Evolutionary conservation across 2,888 invertebrate species (phyloP), one percentile per base, ranked within the genome.

Genomic region (Ornithoptera priamus): DNA sequence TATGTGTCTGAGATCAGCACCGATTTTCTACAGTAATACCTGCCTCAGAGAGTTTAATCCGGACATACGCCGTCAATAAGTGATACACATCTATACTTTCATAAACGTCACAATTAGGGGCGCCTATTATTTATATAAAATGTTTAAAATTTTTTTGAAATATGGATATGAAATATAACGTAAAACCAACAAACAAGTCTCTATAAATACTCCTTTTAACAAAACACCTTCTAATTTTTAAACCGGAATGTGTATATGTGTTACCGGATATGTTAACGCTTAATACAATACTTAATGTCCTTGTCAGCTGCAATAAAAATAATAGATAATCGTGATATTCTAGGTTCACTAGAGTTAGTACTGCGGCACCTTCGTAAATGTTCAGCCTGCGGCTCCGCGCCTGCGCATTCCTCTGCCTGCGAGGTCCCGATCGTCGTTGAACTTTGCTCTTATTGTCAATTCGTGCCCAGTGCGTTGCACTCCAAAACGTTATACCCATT

Each of bases 381-480:
- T 58, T 65, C 79, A 78, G 81, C 83, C 81, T 81, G 81, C 83
- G 80, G 84, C 84, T 81, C 85, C 85, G 83, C 85, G 82, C 85
- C 87, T 86, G 81, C 79, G 84, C 90, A 92, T 92, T 91, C 90
- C 89, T 88, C 83, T 82, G 77, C 83, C 46, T 46, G 46, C 46
- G 10, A 46, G 87, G 89, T 90, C 90, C 91, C 89, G 89, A 90
- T 88, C 91, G 85, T 82, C 80, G 86, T 85, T 92, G 91, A 91
- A 90, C 92, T 92, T 91, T 92, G 90, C 88, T 90, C 92, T 92
- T 90, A 91, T 90, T 92, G 91, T 90, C 90, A 89, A 89, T 87
- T 90, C 90, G 90, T 91, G 89, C 88, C 88, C 84, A 83, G 85
- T 89, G 88, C 87, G 88, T 89, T 85, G 81, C 83, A 81, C 81